Evolutionary conservation across 2,113 vertebrate species (phyloP).

Genomic region (Vulpes lagopus): DNA sequence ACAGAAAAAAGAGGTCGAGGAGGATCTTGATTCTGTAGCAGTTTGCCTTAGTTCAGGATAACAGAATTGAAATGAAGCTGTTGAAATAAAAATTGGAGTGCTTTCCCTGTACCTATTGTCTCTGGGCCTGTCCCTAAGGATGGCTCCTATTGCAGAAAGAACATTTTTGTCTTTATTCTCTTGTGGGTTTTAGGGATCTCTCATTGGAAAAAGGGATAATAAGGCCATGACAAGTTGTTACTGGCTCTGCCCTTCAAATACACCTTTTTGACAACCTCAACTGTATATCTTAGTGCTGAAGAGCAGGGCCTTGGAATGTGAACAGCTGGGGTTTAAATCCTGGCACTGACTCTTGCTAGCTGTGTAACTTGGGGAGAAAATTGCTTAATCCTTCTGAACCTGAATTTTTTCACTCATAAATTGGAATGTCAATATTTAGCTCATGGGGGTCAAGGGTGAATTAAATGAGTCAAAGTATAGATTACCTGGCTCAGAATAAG

Average conservation of each 20-base stretch:
- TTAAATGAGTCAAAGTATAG: slow-evolving; percentile 7
- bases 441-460: neutral
- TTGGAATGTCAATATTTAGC: neutral
- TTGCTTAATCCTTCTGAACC: neutral
- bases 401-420: neutral
- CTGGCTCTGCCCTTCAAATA: neutral
- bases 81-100: slow-evolving; percentile 6
- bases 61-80: neutral
- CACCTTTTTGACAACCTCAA: neutral
- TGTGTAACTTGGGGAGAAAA: neutral
- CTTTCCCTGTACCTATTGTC: neutral
- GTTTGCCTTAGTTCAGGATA: slow-evolving; percentile 9
- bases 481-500: neutral
- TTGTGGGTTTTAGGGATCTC: neutral
- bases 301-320: neutral
- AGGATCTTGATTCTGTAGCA: neutral
- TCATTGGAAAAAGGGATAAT: neutral
- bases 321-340: neutral
- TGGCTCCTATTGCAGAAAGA: neutral
- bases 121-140: neutral
- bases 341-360: neutral
- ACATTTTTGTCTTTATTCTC: neutral
- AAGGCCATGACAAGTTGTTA: neutral
- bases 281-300: neutral
- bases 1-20: neutral